Conservation (phyloP, 2,113 vertebrate genomes). For the Ellobius talpinus region DNA sequence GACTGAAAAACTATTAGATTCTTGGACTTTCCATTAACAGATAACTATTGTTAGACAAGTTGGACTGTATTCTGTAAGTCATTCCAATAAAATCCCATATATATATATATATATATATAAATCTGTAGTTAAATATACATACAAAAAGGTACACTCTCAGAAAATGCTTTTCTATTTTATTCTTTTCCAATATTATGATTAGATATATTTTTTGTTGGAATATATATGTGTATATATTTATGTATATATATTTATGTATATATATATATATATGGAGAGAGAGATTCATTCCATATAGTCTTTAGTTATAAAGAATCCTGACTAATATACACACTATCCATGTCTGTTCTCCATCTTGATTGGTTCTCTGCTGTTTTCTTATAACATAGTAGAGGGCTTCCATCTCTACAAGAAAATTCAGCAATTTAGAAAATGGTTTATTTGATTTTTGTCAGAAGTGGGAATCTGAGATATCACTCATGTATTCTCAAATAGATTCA, state of each 20-base stretch:
- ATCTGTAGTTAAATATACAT: too few species aligned
- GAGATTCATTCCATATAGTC: background rate
- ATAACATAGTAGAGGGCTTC: constrained; percentile 51
- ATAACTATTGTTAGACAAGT: background rate
- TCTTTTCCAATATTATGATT: too few species aligned
- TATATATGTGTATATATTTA: too few species aligned
- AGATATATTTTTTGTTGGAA: too few species aligned
- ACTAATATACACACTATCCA: rapidly evolving
- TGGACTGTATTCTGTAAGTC: background rate
- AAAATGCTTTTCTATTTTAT: too few species aligned
- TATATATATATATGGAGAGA: background rate
- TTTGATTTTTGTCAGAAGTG: constrained; percentile 73
- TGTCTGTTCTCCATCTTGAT: constrained; percentile 44
- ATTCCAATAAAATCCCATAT: background rate
- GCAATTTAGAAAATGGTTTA: constrained; percentile 68
- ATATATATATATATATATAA: too few species aligned
- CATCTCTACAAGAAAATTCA: constrained; percentile 61
- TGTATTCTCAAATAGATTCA: background rate
- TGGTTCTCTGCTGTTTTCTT: constrained; percentile 3
- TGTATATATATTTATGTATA: too few species aligned
- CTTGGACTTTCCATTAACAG: background rate
- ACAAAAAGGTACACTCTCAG: too few species aligned
- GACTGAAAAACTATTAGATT: background rate
- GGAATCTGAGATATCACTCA: background rate
- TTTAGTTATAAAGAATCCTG: background rate